Conservation (phyloP, 2,797 vertebrate species). For the Hafferia zeledoni region DNA sequence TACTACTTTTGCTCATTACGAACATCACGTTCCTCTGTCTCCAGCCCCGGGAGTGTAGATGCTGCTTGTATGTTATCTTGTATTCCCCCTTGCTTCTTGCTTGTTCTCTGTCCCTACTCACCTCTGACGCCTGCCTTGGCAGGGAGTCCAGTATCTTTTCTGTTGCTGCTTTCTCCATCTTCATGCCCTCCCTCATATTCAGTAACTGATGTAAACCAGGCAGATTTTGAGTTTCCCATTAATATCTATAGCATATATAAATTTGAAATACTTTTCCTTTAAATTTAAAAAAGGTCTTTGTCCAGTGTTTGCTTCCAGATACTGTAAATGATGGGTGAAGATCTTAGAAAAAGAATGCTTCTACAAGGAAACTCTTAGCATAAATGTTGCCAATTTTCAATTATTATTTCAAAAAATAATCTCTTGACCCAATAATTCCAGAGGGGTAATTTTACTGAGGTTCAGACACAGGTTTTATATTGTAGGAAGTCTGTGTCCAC, state of each 20-base stretch:
- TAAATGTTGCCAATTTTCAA: neutral
- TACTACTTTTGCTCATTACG: neutral
- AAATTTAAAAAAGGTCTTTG: neutral
- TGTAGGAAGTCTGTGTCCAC: neutral
- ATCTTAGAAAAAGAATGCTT: neutral
- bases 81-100: neutral
- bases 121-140: neutral
- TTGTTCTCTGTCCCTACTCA: fast-evolving
- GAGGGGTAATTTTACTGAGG: neutral
- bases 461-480: neutral
- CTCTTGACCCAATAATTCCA: neutral
- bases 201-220: neutral
- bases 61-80: neutral
- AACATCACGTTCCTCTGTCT: neutral
- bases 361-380: neutral
- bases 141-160: neutral
- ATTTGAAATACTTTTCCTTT: neutral
- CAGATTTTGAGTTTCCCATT: neutral
- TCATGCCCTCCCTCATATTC: neutral
- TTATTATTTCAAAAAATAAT: no score
- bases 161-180: neutral
- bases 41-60: neutral
- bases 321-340: neutral
- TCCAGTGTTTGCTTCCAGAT: neutral
- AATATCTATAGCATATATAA: neutral